Evolutionary conservation across 2,797 vertebrate species (phyloP).

Genomic region (Gymnodraco acuticeps): DNA sequence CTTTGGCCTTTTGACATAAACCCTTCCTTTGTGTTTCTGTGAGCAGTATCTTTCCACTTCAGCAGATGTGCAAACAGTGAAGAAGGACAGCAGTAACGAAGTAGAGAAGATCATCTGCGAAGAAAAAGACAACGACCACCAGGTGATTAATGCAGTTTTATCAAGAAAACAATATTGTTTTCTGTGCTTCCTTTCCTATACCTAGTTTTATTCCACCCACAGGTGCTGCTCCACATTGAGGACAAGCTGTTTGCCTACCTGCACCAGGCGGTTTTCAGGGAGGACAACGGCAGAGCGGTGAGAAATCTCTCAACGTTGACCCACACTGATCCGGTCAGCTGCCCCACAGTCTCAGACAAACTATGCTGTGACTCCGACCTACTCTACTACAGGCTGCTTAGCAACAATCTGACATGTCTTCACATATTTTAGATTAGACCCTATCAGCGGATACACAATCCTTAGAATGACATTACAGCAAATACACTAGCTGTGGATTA

Average conservation of each 20-base stretch:
- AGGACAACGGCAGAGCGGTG: conserved; percentile 85
- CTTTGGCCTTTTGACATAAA: neutral
- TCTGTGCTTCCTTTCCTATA: neutral
- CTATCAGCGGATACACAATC: conserved; percentile 26
- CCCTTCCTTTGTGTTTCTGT: conserved; percentile 24
- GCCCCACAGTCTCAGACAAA: neutral
- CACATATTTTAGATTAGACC: conserved; percentile 35
- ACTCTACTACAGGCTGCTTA: neutral
- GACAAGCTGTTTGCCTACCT: conserved; percentile 86
- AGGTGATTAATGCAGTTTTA: conserved; percentile 63
- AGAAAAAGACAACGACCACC: conserved; percentile 83
- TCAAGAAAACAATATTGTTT: neutral
- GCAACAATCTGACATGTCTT: conserved; percentile 23
- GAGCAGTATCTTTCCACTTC: conserved; percentile 82
- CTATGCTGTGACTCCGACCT: neutral
- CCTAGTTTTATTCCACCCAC: neutral
- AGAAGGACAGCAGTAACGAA: conserved; percentile 80
- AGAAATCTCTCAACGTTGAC: conserved; percentile 46
- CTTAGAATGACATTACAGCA: neutral
- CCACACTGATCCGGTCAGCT: conserved; percentile 4
- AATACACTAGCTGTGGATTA: conserved; percentile 11
- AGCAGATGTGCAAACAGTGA: conserved; percentile 80
- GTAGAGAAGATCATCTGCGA: conserved; percentile 86
- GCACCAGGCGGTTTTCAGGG: conserved; percentile 84
- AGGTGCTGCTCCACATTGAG: conserved; percentile 88